Base-by-base conservation (phyloP, 2,113 vertebrate species). In the Fregetta grallaria region DNA sequence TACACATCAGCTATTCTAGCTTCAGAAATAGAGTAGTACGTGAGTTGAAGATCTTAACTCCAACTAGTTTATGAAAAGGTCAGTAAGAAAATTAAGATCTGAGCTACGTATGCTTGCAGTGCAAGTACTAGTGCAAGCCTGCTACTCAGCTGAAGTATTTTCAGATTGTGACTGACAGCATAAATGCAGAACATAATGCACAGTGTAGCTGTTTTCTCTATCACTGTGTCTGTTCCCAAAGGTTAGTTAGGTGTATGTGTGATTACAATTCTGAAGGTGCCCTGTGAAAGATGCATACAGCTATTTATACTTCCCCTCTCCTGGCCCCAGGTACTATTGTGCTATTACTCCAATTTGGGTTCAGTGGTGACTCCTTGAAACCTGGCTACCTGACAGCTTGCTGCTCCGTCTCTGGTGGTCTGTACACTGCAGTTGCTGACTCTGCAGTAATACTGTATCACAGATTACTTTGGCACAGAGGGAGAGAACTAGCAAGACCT, bases 401-500 rank as follows among this genome's bases (percentile, higher is more conserved):
- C 72, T 50, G 4, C 52, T 79, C 56, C 0, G 3, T 72, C 56
- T 81, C 59, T 32, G 17, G 14, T 82, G 52, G 97, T 71, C 80
- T 85, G 16, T 32, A 58, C 3, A 0, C 76, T 92, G 72, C 53
- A 15, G 56, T 45, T 92, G 42, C 73, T 72, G 70, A 72, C 3
- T 44, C 86, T 94, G 93, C 90, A 88, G 96, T 42, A 72, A n/a
- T 47, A 9, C 75, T 95, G 83, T 92, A 84, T 83, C 90, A 92
- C 67, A 58, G 81, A 21, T 92, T 40, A 66, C 75, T 94, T 88
- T 30, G 86, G 45, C 79, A 66, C 3, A 6, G 73, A 34, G 34
- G 70, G 47, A 80, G 61, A 63, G 27, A 75, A 56, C 81, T 55
- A 83, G 22, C 26, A 66, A 82, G 56, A 50, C n/a, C 17, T 78